Evolutionary conservation across 2,113 vertebrate species (phyloP), one percentile per base, ranked within the genome.

Genomic region (Oceanodroma tethys): DNA sequence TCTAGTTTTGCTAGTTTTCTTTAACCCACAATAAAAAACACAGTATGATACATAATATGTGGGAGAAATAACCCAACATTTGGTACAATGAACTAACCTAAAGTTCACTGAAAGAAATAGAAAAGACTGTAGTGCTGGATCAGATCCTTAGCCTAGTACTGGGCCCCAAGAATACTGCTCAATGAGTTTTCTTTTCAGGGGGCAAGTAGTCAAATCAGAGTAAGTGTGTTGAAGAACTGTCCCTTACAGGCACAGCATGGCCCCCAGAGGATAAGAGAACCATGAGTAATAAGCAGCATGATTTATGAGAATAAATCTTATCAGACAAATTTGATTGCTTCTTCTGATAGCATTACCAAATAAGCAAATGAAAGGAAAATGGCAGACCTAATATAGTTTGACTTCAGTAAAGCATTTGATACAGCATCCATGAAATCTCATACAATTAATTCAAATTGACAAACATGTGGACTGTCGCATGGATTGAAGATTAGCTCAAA

Each of bases 281-380:
- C n/a, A 27, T 73, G 22, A 95, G 27, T 56, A 90, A 55, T 62
- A 91, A 85, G 45, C 38, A 88, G n/a, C 11, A 73, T 53, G 70
- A 67, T 82, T 93, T 90, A 88, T 94, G n/a, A 91, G 81, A 94
- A 85, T 68, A 95, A 96, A 95, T 85, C 62, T 85, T 88, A 85
- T 58, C n/a, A 94, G 91, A 94, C 70, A 95, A 93, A 96, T 95
- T 81, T 89, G 73, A 95, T 95, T 97, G 75, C 55, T 93, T 79
- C 71, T 89, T 94, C 71, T 95, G 93, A 85, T 89, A 95, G 4
- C 66, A 91, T 96, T 95, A 94, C 42, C 45, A 79, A 97, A 94
- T 68, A 94, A 91, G 48, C 26, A 97, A 95, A 85, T 82, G 36
- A 85, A 94, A 91, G 23, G 93, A 93, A 97, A 95, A 96, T 75